A percentile compares a stretch with the other conserved stretches of the same genome.
Conservation (phyloP, 2,888 invertebrate species). For the Luffia ferchaultella region DNA sequence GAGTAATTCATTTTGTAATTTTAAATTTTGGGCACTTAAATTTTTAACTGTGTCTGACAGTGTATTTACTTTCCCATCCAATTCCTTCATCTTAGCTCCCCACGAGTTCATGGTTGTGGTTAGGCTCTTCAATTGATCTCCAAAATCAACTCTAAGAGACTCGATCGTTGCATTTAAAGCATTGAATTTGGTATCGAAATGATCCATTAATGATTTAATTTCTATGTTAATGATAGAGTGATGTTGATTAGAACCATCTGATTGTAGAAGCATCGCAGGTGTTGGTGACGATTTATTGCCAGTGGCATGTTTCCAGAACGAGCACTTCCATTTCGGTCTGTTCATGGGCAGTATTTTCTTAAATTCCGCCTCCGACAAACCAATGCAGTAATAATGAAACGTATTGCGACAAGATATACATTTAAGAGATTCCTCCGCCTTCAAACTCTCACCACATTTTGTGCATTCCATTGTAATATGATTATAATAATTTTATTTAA, state of each 20-base stretch:
- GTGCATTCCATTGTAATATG: not conserved
- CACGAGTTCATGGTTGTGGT: not conserved
- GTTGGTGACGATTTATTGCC: not conserved
- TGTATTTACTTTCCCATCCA: not conserved
- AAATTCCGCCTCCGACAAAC: not conserved
- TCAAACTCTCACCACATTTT: not conserved
- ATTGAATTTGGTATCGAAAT: not conserved
- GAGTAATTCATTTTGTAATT: too few species aligned
- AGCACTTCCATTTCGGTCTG: not conserved
- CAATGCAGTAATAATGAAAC: not conserved
- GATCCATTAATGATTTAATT: not conserved
- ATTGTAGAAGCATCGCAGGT: not conserved
- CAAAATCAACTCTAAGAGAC: not conserved
- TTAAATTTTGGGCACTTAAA: not conserved
- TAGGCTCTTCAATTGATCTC: not conserved
- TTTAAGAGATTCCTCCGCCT: not conserved
- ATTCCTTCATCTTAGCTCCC: not conserved
- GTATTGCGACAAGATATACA: not conserved
- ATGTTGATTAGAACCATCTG: not conserved
- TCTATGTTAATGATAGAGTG: not conserved
- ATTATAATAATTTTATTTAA: too few species aligned
- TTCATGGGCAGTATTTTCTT: not conserved
- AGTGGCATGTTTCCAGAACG: not conserved
- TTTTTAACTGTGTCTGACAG: not conserved
- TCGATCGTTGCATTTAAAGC: not conserved